Percentiles rank a stretch among this genome's conserved stretches.
These are phyloP conservation scores for Dorcus hopei DNA, from an alignment of 2,888 invertebrate species.

Conservation along the genomic window DNA sequence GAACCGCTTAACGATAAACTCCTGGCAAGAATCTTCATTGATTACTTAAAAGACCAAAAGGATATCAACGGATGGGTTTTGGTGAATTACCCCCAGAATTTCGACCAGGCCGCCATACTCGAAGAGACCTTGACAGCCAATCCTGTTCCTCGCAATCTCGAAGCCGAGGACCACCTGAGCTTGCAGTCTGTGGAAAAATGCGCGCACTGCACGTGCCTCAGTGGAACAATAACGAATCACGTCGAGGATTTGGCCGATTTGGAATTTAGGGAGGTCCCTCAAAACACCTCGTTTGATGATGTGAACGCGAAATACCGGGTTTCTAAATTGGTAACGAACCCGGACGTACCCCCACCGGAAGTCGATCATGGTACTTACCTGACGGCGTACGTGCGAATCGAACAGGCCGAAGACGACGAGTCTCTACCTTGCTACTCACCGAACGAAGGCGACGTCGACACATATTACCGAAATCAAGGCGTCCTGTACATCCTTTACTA, in stretches of 20 bases:
- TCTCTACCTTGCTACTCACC: background rate
- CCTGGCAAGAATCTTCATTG: slow-evolving; percentile 57
- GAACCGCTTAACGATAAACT: slow-evolving; percentile 52
- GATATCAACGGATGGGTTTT: slow-evolving; percentile 58
- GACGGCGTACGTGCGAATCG: slow-evolving; percentile 54
- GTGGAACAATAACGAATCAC: background rate
- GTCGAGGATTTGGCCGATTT: slow-evolving; percentile 32
- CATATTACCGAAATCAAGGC: slow-evolving; percentile 58
- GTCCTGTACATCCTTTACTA: slow-evolving; percentile 61
- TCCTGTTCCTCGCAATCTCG: slow-evolving; percentile 44
- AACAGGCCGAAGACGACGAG: slow-evolving; percentile 49
- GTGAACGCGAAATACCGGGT: slow-evolving; percentile 49
- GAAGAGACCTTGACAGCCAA: slow-evolving; percentile 59
- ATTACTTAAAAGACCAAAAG: slow-evolving; percentile 56
- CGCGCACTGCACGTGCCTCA: background rate
- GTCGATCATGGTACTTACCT: slow-evolving; percentile 55
- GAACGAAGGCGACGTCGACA: slow-evolving; percentile 36
- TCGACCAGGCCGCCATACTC: slow-evolving; percentile 57
- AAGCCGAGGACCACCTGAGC: slow-evolving; percentile 17
- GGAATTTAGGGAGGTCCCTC: slow-evolving; percentile 20
- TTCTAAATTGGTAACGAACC: slow-evolving; percentile 56
- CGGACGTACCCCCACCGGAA: slow-evolving; percentile 39
- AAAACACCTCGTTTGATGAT: slow-evolving; percentile 21
- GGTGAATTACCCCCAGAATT: slow-evolving; percentile 60
- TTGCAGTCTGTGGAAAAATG: background rate